These are phyloP conservation scores for Lasioglossum morio DNA, from an alignment of 2,888 invertebrate species.

Conservation along the genomic window DNA sequence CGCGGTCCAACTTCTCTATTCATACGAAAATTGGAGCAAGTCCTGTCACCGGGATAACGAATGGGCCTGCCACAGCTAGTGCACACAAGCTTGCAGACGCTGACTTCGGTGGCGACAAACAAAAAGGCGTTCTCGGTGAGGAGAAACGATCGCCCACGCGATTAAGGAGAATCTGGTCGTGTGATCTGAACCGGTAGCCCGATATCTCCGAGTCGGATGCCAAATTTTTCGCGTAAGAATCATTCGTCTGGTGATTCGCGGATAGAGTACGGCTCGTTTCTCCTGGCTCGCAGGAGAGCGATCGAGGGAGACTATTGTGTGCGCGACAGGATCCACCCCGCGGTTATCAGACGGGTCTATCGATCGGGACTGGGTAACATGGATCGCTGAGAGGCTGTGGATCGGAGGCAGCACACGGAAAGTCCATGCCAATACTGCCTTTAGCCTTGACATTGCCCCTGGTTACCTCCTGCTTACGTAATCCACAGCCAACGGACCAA, in stretches of 20 bases:
- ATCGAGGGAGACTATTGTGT: neutral
- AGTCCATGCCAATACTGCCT: constrained; percentile 38
- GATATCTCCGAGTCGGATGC: constrained; percentile 18
- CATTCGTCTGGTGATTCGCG: neutral
- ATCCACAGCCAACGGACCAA: constrained; percentile 65
- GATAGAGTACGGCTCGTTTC: neutral
- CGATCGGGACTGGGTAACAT: neutral
- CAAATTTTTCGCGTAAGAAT: constrained; percentile 44
- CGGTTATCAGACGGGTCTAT: neutral
- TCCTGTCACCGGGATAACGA: constrained; percentile 29
- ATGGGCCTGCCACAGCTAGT: constrained; percentile 25
- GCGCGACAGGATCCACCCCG: neutral
- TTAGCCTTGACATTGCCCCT: constrained; percentile 77
- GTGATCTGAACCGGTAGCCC: constrained; percentile 3
- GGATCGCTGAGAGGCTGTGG: neutral
- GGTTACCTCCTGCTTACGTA: constrained; percentile 69
- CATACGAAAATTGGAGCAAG: constrained; percentile 24
- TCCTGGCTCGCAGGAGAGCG: neutral
- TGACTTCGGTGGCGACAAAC: constrained; percentile 13
- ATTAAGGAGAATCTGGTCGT: constrained; percentile 5
- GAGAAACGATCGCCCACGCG: constrained; percentile 28
- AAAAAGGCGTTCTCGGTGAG: constrained; percentile 9
- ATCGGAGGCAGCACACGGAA: neutral
- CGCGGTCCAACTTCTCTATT: constrained; percentile 10
- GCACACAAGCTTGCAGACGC: neutral